Evolutionary conservation across 2,113 vertebrate genomes (phyloP).

Genomic region (Lota lota): DNA sequence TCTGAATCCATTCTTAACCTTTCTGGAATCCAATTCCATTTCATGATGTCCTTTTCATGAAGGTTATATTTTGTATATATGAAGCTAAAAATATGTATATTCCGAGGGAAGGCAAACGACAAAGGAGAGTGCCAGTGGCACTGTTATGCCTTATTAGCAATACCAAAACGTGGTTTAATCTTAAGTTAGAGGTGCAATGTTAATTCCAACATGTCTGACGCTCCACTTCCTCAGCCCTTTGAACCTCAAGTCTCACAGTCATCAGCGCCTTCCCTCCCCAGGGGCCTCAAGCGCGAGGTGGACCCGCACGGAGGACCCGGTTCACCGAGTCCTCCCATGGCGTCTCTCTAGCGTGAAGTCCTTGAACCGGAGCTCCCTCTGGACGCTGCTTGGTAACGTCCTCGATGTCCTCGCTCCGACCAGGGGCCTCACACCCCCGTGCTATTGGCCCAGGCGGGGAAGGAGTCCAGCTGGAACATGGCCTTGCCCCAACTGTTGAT

Average conservation of each 20-base stretch:
- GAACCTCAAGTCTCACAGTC: not conserved
- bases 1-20: too few species aligned
- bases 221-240: not conserved
- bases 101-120: too few species aligned
- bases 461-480: conserved; percentile 85
- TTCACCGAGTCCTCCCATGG: conserved; percentile 15
- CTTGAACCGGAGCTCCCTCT: not conserved
- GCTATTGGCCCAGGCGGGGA: conserved; percentile 89
- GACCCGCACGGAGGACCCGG: not conserved
- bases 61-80: too few species aligned
- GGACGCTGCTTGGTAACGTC: conserved; percentile 17
- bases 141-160: too few species aligned
- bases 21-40: too few species aligned
- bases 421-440: conserved; percentile 64
- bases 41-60: too few species aligned
- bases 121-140: too few species aligned
- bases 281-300: conserved; percentile 19
- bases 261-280: not conserved
- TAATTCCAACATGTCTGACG: too few species aligned
- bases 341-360: conserved; percentile 23
- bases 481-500: conserved; percentile 92
- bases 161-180: too few species aligned
- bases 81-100: too few species aligned
- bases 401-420: conserved; percentile 7
- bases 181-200: too few species aligned